Conservation (phyloP, 1,140 invertebrate species). For the Eubasilissa regina region DNA sequence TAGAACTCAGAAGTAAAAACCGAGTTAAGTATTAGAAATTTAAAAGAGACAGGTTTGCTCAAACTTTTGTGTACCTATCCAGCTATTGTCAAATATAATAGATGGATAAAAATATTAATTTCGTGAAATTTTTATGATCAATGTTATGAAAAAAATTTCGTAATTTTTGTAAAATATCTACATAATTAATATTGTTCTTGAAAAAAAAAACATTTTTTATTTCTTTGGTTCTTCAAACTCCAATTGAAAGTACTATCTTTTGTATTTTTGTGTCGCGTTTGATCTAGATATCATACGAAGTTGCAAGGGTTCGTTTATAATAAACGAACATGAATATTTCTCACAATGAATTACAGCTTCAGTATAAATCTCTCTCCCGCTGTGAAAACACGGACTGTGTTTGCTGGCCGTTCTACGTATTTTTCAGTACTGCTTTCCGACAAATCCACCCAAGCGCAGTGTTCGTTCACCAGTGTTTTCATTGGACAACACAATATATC, state of each 20-base stretch:
- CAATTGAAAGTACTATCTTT: background rate
- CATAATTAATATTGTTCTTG: too few relatives aligned
- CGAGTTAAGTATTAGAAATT: too few relatives aligned
- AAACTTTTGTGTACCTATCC: background rate
- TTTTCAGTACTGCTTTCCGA: slow-evolving; percentile 44
- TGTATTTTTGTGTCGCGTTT: slow-evolving; percentile 20
- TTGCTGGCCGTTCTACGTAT: slow-evolving; percentile 45
- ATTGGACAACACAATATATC: slow-evolving; percentile 9
- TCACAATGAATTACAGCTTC: slow-evolving; percentile 52
- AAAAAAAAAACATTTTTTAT: too few relatives aligned
- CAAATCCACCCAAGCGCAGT: slow-evolving; percentile 37
- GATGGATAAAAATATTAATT: background rate
- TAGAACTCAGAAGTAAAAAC: too few relatives aligned
- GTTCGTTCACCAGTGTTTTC: slow-evolving; percentile 27
- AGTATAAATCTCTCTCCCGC: slow-evolving; percentile 57
- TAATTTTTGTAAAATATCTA: background rate
- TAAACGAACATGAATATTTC: slow-evolving; percentile 57
- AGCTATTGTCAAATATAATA: background rate
- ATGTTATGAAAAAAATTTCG: background rate
- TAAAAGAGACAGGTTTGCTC: background rate
- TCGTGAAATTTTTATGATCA: background rate
- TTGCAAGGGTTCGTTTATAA: slow-evolving; percentile 46
- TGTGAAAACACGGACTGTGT: slow-evolving; percentile 50
- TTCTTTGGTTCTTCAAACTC: background rate
- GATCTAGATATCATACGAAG: slow-evolving; percentile 49